Evolutionary conservation across 2,113 vertebrate genomes (phyloP).

Genomic region (Neodon shergylaensis): DNA sequence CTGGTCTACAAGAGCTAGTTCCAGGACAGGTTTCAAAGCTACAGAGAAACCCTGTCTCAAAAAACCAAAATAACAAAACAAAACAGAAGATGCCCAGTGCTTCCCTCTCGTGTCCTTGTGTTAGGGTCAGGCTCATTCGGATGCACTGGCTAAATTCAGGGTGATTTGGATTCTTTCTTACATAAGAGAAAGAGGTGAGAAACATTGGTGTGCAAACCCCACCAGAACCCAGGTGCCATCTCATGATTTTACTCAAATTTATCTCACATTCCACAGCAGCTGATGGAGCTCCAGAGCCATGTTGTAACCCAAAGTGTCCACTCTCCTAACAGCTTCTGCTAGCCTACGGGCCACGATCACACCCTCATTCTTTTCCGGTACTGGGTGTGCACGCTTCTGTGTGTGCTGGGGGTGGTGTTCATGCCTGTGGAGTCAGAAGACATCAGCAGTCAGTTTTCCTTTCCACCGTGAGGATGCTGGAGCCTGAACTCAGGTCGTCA

Average conservation of each 20-base stretch:
- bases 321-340: background rate
- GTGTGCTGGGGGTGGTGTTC: background rate
- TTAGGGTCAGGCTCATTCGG: background rate
- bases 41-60: no score
- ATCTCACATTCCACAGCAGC: slow-evolving; percentile 7
- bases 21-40: no score
- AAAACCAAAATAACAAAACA: no score
- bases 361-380: background rate
- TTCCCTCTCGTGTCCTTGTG: background rate
- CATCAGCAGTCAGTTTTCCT: background rate
- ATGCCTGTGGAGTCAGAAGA: background rate
- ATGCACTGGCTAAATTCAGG: slow-evolving; percentile 17
- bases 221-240: background rate
- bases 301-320: background rate
- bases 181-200: background rate
- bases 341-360: background rate
- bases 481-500: background rate
- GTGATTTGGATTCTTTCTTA: slow-evolving; percentile 24
- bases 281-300: background rate
- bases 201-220: background rate
- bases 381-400: background rate
- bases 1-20: no score
- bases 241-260: background rate
- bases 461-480: no score
- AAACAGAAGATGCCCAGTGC: background rate